Base-by-base conservation (phyloP, 2,797 vertebrate species). In the Aldrovandia affinis region DNA sequence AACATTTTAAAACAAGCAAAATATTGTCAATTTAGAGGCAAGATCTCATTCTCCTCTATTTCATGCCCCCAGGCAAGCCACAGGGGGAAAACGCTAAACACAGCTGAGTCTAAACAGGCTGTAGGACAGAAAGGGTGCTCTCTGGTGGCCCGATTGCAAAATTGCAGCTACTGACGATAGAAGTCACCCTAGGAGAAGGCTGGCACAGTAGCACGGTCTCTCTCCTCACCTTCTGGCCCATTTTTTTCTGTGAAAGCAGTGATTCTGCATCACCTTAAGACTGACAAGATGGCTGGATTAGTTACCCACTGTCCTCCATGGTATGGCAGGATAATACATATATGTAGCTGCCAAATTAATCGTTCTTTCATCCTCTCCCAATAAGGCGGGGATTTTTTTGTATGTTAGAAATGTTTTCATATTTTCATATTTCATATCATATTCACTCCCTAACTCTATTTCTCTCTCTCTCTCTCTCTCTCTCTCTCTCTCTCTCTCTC, bases 11-110 rank as follows among this genome's bases (percentile, higher is more conserved):
- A 77, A 77, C 36, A 73, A 39, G 36, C 36, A 33, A 39, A n/a
- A n/a, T n/a, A 73, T 39, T 39, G 39, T 22, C 39, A 73, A 39
- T 73, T 73, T 42, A 68, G 33, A 73, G 68, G 73, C 73, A 77
- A 44, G 73, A 44, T 1, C 42, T 77, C 10, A 22, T n/a, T 22
- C 9, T 77, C 73, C 42, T 1, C 42, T 3, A 3, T 44, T 42
- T 77, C 68, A 10, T 77, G 8, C 42, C 25, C 55, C 12, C 12
- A 12, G 50, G 50, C 50, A n/a, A 39, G 5, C 36, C 28, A 68
- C 12, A 25, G 70, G 7, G 20, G 44, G 25, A 44, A 20, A 14
- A 2, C 22, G 1, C 2, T 44, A 22, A 44, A 77, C 39, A n/a
- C 73, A 47, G 36, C 73, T 36, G 22, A 47, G 73, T 7, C 39